These are phyloP conservation scores for Leucoptera coffeella DNA, from an alignment of 2,888 invertebrate genomes.

Conservation along the genomic window DNA sequence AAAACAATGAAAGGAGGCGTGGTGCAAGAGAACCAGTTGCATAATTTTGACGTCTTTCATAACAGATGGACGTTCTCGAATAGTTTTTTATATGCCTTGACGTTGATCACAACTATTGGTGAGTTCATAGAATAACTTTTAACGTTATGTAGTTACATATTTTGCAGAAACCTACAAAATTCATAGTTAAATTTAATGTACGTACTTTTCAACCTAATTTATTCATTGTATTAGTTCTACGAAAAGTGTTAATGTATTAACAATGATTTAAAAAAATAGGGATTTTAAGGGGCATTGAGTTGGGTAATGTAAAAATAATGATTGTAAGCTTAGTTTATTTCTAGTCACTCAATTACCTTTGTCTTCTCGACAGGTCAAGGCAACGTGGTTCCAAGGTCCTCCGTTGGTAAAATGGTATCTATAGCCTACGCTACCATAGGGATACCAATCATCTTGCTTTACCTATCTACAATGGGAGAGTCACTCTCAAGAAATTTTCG, in stretches of 20 bases:
- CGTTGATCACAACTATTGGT: slow-evolving; percentile 93
- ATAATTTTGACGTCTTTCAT: slow-evolving; percentile 24
- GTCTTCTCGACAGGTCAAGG: slow-evolving; percentile 65
- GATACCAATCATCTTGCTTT: slow-evolving; percentile 82
- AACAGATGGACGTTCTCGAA: slow-evolving; percentile 89
- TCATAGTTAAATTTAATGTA: too few relatives aligned
- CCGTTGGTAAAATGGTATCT: slow-evolving; percentile 76
- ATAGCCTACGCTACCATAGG: slow-evolving; percentile 80
- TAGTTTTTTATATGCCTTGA: slow-evolving; percentile 87
- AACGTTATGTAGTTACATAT: too few relatives aligned
- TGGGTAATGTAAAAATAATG: too few relatives aligned
- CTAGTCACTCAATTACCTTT: too few relatives aligned
- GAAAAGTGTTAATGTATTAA: too few relatives aligned
- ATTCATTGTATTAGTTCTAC: too few relatives aligned
- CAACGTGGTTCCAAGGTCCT: slow-evolving; percentile 73
- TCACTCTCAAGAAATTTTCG: slow-evolving; percentile 76
- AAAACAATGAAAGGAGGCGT: slow-evolving; percentile 35
- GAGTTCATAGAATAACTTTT: slow-evolving; percentile 22
- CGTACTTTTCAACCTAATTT: too few relatives aligned
- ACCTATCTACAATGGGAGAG: slow-evolving; percentile 82
- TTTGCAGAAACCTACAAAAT: too few relatives aligned
- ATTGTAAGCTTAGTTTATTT: too few relatives aligned
- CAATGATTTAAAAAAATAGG: too few relatives aligned
- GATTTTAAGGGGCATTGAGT: too few relatives aligned
- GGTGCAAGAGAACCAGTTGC: slow-evolving; percentile 7